Evolutionary conservation across 2,888 invertebrate genomes (phyloP), one percentile per base, ranked within the genome.

Genomic region (Drosophila paranaensis): DNA sequence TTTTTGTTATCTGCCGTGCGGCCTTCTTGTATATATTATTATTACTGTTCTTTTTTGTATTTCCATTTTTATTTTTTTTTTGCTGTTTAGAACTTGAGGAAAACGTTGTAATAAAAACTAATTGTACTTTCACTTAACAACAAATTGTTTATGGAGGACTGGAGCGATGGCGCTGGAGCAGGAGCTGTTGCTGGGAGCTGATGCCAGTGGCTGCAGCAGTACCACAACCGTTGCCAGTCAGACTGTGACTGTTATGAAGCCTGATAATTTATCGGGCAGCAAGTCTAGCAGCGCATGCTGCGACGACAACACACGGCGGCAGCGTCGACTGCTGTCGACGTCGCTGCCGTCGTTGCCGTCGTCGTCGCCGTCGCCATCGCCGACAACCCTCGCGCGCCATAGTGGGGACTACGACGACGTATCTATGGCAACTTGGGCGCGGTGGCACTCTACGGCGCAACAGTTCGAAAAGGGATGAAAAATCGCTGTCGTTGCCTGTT

Each of bases 201-300:
- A 39, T 16, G 33, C 14, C 40, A 46, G 33, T 40, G 27, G 42
- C 64, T 30, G 54, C 46, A 40, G 46, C 66, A 66, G 76, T 60
- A 87, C 84, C 84, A 82, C 76, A 71, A 84, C 69, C 80, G 82
- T 87, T 85, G 87, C 70, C 87, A 85, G 84, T 85, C 84, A 71
- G 76, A 84, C 84, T 80, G 84, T 84, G 87, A 90, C 90, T 90
- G 87, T 85, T 85, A 80, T 84, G 87, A 88, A 84, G 89, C 78
- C 86, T 90, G 82, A 91, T 90, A 90, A 90, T 90, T 91, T 91
- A 91, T 90, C 90, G 89, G 85, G 88, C 88, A 89, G 88, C 90
- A 90, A 89, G 90, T 87, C 89, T 90, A 88, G 83, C 83, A 87
- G 73, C 72, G 72, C 72, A 74, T 79, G 82, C 80, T 77, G 81